A percentile compares a stretch with the other conserved stretches of the same genome.
phyloP scores from a whole-genome alignment of 2,888 invertebrate species.

The Troides helena region DNA sequence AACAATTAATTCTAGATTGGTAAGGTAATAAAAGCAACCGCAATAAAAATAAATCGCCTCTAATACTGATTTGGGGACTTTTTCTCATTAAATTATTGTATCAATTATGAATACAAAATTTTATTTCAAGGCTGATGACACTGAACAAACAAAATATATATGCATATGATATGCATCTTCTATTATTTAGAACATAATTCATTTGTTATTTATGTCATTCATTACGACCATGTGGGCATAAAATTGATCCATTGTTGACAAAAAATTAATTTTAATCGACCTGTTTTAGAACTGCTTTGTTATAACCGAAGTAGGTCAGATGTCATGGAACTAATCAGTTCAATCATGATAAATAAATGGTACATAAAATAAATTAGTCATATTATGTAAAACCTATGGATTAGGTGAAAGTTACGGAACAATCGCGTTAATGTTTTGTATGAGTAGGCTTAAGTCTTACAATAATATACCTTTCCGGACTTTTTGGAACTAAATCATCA shows the following conservation, averaged over 20 bases:
- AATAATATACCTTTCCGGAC: conserved; percentile 67
- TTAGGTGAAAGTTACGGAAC: not conserved
- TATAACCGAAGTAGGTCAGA: conserved; percentile 61
- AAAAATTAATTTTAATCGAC: not conserved
- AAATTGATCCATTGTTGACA: no score
- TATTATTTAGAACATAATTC: no score
- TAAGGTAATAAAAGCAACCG: no score
- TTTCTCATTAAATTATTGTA: no score
- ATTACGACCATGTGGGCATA: not conserved
- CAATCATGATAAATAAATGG: not conserved
- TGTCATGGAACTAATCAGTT: conserved; percentile 47
- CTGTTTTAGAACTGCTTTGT: not conserved
- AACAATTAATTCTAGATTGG: no score
- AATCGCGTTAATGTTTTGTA: conserved; percentile 2
- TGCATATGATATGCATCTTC: no score
- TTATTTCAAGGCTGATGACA: no score
- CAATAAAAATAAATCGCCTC: no score
- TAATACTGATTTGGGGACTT: no score
- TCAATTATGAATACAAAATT: no score
- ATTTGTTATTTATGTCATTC: no score
- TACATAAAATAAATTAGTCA: not conserved
- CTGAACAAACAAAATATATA: no score
- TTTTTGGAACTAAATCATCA: conserved; percentile 75
- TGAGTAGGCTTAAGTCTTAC: not conserved
- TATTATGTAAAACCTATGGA: not conserved